These are phyloP conservation scores for Vombatus ursinus DNA, from an alignment of 2,113 vertebrate species.

Conservation along the genomic window DNA sequence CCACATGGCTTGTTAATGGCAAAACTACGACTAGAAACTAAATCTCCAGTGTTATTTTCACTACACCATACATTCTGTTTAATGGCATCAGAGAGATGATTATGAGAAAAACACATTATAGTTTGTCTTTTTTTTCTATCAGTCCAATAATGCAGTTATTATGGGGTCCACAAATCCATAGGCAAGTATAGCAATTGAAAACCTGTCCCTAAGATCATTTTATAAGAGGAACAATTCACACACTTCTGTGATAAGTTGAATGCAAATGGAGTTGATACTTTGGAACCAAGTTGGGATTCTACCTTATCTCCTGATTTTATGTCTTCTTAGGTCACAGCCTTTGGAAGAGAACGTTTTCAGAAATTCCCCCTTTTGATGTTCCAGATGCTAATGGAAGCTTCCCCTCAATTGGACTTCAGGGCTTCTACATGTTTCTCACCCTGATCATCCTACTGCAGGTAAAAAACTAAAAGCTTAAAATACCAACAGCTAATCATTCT, in stretches of 20 bases:
- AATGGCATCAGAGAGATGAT: not conserved
- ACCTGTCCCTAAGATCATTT: not conserved
- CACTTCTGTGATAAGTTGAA: not conserved
- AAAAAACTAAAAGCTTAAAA: slow-evolving; percentile 39
- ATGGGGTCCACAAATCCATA: not conserved
- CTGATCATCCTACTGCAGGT: slow-evolving; percentile 99
- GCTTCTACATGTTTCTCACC: slow-evolving; percentile 95
- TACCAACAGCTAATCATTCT: not conserved
- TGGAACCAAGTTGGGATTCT: not conserved
- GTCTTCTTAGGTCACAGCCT: slow-evolving; percentile 87
- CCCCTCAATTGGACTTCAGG: slow-evolving; percentile 81
- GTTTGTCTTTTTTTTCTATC: not conserved
- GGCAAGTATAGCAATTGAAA: not conserved
- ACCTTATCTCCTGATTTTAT: not conserved
- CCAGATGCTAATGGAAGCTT: slow-evolving; percentile 83
- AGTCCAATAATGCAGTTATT: not conserved
- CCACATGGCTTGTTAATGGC: not conserved
- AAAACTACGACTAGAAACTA: not conserved
- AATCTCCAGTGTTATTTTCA: not conserved
- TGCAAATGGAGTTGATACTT: not conserved
- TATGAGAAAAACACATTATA: not conserved
- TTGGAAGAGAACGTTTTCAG: slow-evolving; percentile 86
- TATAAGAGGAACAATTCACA: not conserved
- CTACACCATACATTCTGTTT: not conserved
- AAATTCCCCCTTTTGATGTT: slow-evolving; percentile 88